Evolutionary conservation across 2,888 invertebrate genomes (phyloP).

Genomic region (Chalcis sispes): DNA sequence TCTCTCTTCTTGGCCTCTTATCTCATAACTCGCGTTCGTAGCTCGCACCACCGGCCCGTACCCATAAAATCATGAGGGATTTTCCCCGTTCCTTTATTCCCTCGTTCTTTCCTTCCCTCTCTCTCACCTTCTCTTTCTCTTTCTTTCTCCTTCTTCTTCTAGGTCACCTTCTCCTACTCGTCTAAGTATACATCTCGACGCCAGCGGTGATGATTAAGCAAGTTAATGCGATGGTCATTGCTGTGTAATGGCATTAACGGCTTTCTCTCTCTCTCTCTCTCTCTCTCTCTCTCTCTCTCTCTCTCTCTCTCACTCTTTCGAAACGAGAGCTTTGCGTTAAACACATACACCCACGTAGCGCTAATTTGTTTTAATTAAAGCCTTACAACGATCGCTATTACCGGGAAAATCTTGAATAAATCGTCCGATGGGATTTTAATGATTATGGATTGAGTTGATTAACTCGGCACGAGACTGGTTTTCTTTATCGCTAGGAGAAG

Average conservation of each 20-base stretch:
- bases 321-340: neutral
- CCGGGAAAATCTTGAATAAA: neutral
- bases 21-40: conserved; percentile 52
- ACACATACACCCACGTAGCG: neutral
- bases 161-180: neutral
- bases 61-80: conserved; percentile 47
- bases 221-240: conserved; percentile 24
- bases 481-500: too few species aligned
- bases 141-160: too few species aligned
- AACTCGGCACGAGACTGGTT: too few species aligned
- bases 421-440: too few species aligned
- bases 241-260: neutral
- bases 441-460: too few species aligned
- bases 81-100: neutral
- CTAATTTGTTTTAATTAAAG: conserved; percentile 18
- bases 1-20: too few species aligned
- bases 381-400: conserved; percentile 5
- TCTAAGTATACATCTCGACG: neutral
- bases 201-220: conserved; percentile 25
- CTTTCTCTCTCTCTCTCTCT: neutral
- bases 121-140: neutral
- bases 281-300: conserved; percentile 1
- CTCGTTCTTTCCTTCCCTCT: neutral
- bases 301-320: neutral
- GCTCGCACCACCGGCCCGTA: neutral